These are phyloP conservation scores for Oenanthe oenanthe DNA, from an alignment of 2,113 vertebrate species.

Conservation along the genomic window DNA sequence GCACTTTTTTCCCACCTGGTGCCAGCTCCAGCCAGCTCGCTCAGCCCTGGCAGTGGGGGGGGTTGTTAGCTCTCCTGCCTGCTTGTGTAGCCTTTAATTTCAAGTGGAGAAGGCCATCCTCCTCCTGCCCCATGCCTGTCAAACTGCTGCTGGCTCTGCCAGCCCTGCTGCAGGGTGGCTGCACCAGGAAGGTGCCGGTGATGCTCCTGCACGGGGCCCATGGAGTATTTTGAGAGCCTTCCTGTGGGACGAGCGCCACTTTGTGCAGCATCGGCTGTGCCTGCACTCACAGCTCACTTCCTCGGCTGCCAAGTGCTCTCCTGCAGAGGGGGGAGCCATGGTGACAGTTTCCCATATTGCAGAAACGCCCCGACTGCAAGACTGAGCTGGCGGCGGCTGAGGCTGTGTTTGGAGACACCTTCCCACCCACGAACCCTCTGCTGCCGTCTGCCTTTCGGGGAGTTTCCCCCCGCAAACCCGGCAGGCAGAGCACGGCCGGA, in stretches of 20 bases:
- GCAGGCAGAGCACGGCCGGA: neutral
- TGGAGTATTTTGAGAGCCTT: neutral
- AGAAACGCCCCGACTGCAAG: constrained; percentile 35
- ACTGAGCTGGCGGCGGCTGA: constrained; percentile 22
- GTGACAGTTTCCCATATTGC: neutral
- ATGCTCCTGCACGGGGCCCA: fast-evolving
- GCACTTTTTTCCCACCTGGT: neutral
- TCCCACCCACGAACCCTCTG: constrained; percentile 53
- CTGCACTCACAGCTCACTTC: neutral
- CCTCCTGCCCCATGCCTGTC: fast-evolving
- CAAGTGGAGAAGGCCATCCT: neutral
- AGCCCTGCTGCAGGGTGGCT: neutral
- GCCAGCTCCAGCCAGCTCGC: neutral
- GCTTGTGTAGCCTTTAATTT: neutral
- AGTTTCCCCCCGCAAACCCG: neutral
- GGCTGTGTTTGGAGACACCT: constrained; percentile 37
- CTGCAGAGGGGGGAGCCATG: neutral
- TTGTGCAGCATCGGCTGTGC: neutral
- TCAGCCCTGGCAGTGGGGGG: neutral
- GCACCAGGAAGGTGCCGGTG: fast-evolving
- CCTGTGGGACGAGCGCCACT: neutral
- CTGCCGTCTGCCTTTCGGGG: neutral
- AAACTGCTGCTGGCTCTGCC: neutral
- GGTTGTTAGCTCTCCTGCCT: neutral
- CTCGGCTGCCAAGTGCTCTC: neutral